Conservation (phyloP, 2,113 vertebrate genomes). For the Megaceryle maxima region DNA sequence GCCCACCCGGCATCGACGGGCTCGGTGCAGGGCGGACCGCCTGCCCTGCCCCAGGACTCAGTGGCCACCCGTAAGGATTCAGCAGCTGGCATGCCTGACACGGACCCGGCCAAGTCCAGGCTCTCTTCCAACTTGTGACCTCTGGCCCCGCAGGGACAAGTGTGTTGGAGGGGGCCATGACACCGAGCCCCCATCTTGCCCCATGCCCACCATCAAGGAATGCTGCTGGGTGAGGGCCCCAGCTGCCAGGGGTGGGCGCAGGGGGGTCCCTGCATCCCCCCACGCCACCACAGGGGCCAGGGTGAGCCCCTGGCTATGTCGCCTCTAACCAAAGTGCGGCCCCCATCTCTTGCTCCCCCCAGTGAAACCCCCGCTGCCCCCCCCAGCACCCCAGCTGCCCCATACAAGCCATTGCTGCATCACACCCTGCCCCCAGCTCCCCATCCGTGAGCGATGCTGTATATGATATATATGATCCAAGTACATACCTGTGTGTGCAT, state of each 20-base stretch:
- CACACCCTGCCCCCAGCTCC: background rate
- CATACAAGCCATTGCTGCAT: constrained; percentile 48
- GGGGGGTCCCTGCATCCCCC: background rate
- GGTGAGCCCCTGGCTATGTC: background rate
- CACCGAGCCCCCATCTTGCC: rapidly evolving
- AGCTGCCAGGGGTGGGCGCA: background rate
- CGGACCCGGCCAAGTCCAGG: constrained; percentile 87
- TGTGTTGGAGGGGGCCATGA: background rate
- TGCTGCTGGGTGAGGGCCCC: background rate
- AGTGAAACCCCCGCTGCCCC: background rate
- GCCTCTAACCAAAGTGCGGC: constrained; percentile 21
- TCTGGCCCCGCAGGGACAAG: background rate
- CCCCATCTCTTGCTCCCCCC: background rate
- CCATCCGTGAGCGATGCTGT: background rate
- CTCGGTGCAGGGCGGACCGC: constrained; percentile 63
- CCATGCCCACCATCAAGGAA: background rate
- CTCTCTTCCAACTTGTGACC: constrained; percentile 98
- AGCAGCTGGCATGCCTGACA: constrained; percentile 81
- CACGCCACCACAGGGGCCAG: background rate
- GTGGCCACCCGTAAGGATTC: constrained; percentile 81
- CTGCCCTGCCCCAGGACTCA: constrained; percentile 74
- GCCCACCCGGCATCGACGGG: constrained; percentile 83
- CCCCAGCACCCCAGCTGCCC: background rate
- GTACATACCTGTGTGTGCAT: background rate
- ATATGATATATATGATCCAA: constrained; percentile 26